Evolutionary conservation across 2,113 vertebrate species (phyloP), one percentile per base, ranked within the genome.

Genomic region (Leptocoma aspasia): DNA sequence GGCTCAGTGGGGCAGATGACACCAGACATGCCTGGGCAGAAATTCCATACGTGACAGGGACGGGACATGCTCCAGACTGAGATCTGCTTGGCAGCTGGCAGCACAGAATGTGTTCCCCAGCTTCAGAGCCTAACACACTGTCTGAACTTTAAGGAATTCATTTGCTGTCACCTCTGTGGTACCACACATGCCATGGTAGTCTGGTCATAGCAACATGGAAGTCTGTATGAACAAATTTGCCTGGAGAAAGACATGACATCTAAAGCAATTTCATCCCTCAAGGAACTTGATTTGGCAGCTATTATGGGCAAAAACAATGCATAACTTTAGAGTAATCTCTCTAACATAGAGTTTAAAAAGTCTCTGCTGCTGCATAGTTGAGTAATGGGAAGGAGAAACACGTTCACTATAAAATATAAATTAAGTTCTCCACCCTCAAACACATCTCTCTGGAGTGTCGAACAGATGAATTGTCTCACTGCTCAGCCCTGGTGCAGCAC

Each of bases 381-480:
- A 94, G 45, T 76, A 89, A 86, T n/a, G 37, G 65, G 69, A 78
- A 71, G 56, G 20, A 92, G 69, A 94, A 94, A 69, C 56, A 27
- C 0, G 0, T 60, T 61, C 26, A 61, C 30, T 15, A 54, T 92
- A 69, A 94, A 92, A 89, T 65, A 92, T 56, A 94, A 92, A 96
- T 76, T 6, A 89, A 54, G 70, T 86, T 78, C 41, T 92, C 60
- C 20, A 81, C 66, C 68, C 73, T 92, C 94, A 95, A 94, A 89
- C 3, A 3, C 66, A 85, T 61, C 77, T 86, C 73, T 82, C 27
- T 63, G 65, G 89, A 85, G n/a, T 69, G 73, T 87, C 86, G 69
- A 56, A 85, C 1, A 27, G 86, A 92, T 89, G 66, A 72, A 91
- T 80, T 82, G 50, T 47, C 81, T 94, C 65, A 8, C 28, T 72